A percentile compares a stretch with the other conserved stretches of the same genome.
These are phyloP conservation scores for Petrocephalus zakoni DNA, from an alignment of 2,113 vertebrate genomes.

Conservation along the genomic window DNA sequence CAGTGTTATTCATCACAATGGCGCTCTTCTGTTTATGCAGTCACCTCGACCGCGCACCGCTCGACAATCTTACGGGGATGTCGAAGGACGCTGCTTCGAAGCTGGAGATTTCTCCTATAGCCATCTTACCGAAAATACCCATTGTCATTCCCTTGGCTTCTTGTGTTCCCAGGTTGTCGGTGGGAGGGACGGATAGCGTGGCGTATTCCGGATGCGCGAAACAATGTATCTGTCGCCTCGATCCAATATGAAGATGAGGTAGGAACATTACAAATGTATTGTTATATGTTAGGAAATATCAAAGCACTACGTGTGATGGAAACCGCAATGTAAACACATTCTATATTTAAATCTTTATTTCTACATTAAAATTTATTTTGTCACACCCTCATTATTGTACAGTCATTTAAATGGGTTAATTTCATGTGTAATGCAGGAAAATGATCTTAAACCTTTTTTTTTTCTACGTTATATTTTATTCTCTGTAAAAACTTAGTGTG, in stretches of 20 bases:
- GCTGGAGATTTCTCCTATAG: neutral
- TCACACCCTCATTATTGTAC: neutral
- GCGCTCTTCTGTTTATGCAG: neutral
- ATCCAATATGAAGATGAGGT: neutral
- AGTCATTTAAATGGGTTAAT: neutral
- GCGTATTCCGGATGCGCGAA: neutral
- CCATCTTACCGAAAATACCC: neutral
- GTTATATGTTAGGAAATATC: neutral
- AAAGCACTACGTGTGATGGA: neutral
- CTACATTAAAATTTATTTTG: neutral
- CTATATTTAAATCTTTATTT: neutral
- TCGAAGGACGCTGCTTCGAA: neutral
- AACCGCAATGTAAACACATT: neutral
- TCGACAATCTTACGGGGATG: neutral
- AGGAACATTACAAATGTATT: neutral
- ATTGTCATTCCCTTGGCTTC: neutral
- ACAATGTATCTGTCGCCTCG: neutral
- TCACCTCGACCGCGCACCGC: neutral
- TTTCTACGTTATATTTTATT: neutral
- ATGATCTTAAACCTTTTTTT: neutral
- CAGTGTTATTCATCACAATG: neutral
- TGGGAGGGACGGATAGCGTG: neutral
- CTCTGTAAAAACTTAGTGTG: neutral
- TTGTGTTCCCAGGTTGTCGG: neutral
- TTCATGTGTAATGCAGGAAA: slow-evolving; percentile 6